phyloP scores from a whole-genome alignment of 2,888 invertebrate species.

The Bellardia bayeri region DNA sequence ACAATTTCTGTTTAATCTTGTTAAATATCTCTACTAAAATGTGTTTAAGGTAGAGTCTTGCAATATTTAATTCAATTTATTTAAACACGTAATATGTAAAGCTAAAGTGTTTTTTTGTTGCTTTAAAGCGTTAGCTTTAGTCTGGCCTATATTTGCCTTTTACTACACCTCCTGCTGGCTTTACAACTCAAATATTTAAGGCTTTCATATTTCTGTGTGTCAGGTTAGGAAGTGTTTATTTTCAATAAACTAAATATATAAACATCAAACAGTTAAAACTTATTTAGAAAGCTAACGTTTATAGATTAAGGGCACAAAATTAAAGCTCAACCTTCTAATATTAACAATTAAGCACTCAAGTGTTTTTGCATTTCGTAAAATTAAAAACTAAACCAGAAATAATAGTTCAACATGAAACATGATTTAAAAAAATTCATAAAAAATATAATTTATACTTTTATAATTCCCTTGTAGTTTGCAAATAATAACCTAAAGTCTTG shows the following conservation, averaged over 20 bases:
- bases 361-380: slow-evolving; percentile 64
- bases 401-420: background rate
- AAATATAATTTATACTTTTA: no score
- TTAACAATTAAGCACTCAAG: slow-evolving; percentile 80
- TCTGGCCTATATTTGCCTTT: no score
- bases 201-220: no score
- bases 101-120: no score
- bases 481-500: no score
- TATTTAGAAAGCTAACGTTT: background rate
- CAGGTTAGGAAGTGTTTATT: slow-evolving; percentile 74
- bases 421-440: no score
- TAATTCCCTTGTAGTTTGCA: no score
- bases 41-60: background rate
- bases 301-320: slow-evolving; percentile 36
- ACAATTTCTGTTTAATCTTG: slow-evolving; percentile 55
- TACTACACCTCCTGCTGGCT: no score
- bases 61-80: no score
- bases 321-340: slow-evolving; percentile 75
- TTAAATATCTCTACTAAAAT: slow-evolving; percentile 41
- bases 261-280: background rate
- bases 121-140: no score
- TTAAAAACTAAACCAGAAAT: background rate
- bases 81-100: no score
- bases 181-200: no score
- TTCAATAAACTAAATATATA: slow-evolving; percentile 36